A percentile compares a stretch with the other conserved stretches of the same genome.
phyloP scores from a whole-genome alignment of 2,888 invertebrate genomes.

The Archips xylosteana region DNA sequence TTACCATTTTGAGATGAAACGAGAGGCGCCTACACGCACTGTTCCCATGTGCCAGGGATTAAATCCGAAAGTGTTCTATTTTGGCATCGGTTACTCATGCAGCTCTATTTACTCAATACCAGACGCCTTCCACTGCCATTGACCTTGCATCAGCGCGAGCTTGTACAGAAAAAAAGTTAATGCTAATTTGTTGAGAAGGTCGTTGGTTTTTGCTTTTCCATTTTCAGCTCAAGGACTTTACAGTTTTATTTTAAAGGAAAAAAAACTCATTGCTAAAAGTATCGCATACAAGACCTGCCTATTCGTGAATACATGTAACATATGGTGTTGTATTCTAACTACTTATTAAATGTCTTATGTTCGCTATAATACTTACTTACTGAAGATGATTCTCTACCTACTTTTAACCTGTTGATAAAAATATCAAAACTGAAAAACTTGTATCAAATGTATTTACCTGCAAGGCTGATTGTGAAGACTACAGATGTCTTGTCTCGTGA shows the following conservation, averaged over 20 bases:
- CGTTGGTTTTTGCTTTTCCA: constrained; percentile 47
- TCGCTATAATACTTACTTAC: too few species aligned
- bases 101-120: constrained; percentile 74
- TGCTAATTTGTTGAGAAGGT: constrained; percentile 59
- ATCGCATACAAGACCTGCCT: too few species aligned
- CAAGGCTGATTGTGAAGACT: constrained; percentile 84
- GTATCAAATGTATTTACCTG: constrained; percentile 63
- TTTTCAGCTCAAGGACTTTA: constrained; percentile 16
- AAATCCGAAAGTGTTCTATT: constrained; percentile 78
- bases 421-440: not conserved
- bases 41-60: constrained; percentile 58
- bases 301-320: not conserved
- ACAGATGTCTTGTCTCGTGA: constrained; percentile 92
- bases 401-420: too few species aligned
- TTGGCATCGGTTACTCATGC: constrained; percentile 73
- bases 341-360: too few species aligned
- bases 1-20: constrained; percentile 30
- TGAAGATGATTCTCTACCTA: too few species aligned
- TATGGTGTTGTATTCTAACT: too few species aligned
- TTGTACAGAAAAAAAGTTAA: constrained; percentile 57
- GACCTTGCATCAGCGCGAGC: constrained; percentile 73
- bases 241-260: not conserved
- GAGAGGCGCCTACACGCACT: constrained; percentile 15
- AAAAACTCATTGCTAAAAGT: not conserved
- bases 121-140: constrained; percentile 78